Percentiles rank a stretch among this genome's conserved stretches.
phyloP scores from a whole-genome alignment of 53 echinoderm and acorn worm genomes.

The Paracentrotus lividus region DNA sequence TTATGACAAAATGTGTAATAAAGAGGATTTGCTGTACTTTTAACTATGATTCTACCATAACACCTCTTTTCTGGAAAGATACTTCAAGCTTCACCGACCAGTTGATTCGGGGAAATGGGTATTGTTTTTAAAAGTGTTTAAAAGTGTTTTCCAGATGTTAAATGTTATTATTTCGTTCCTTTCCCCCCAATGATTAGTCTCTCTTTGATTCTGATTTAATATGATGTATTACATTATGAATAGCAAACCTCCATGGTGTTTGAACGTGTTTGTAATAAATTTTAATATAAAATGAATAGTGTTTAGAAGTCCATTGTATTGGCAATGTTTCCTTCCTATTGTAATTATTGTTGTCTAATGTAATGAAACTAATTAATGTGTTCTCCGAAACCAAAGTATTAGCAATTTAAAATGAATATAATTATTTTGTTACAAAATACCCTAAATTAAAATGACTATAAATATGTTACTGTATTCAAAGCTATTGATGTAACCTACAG shows the following conservation, averaged over 20 bases:
- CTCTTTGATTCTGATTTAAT: not conserved
- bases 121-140: not conserved
- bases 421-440: not conserved
- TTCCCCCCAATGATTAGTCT: not conserved
- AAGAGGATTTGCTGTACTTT: no score
- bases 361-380: slow-evolving; percentile 20
- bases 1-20: no score
- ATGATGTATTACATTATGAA: not conserved
- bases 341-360: not conserved
- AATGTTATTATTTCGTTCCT: not conserved
- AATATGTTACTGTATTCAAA: slow-evolving; percentile 30
- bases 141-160: not conserved
- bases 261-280: not conserved
- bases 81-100: not conserved
- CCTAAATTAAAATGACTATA: not conserved
- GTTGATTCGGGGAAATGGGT: not conserved
- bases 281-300: not conserved
- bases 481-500: not conserved
- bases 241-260: not conserved
- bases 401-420: not conserved
- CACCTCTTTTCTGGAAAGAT: not conserved
- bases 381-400: slow-evolving; percentile 17
- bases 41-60: not conserved
- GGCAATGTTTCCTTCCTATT: not conserved
- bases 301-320: not conserved